A percentile compares a stretch with the other conserved stretches of the same genome.
phyloP scores from a whole-genome alignment of 2,797 vertebrate genomes.

The Neolamprologus multifasciatus region DNA sequence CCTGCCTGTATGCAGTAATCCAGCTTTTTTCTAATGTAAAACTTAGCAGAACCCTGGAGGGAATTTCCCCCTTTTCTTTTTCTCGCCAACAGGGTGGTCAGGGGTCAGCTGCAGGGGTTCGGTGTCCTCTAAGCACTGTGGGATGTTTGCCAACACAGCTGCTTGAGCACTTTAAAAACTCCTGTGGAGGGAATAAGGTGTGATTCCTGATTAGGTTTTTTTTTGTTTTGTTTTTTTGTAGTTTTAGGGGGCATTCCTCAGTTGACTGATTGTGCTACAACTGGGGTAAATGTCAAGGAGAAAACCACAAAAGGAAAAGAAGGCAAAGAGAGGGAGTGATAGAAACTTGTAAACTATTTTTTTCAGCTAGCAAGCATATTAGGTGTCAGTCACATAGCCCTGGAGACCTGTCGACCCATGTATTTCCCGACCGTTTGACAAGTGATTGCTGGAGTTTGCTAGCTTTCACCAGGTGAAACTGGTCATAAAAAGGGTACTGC shows the following conservation, averaged over 20 bases:
- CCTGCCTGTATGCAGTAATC: neutral
- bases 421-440: neutral
- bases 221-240: neutral
- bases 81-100: neutral
- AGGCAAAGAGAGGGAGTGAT: neutral
- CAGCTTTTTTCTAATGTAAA: neutral
- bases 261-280: neutral
- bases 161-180: neutral
- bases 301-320: neutral
- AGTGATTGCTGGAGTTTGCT: neutral
- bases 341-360: neutral
- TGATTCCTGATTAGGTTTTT: neutral
- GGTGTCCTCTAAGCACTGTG: neutral
- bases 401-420: neutral
- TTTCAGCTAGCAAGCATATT: neutral
- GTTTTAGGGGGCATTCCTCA: neutral
- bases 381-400: neutral
- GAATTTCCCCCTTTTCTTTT: neutral
- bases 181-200: neutral
- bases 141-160: constrained; percentile 4
- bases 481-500: neutral
- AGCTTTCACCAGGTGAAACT: neutral
- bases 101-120: neutral
- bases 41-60: neutral
- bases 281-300: neutral